Evolutionary conservation across 2,113 vertebrate species (phyloP).

Genomic region (Balaeniceps rex): DNA sequence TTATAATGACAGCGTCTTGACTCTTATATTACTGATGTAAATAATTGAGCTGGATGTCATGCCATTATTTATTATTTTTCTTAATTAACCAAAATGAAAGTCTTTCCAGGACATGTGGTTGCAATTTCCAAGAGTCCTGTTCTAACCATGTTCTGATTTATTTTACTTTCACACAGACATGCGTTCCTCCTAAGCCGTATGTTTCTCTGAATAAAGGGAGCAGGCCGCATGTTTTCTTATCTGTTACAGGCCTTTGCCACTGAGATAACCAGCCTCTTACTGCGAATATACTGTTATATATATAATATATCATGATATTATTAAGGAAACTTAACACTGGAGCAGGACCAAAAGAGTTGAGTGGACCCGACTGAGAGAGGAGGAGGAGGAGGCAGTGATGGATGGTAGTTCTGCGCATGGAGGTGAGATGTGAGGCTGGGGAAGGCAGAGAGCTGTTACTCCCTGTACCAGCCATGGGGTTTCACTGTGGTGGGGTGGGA

Average conservation of each 20-base stretch:
- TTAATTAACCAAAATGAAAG: neutral
- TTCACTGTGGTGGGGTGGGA: rapidly evolving
- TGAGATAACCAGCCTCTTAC: neutral
- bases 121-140: neutral
- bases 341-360: neutral
- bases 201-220: neutral
- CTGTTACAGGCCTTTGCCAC: neutral
- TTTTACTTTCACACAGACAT: neutral
- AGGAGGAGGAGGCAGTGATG: neutral
- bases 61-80: neutral
- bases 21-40: neutral
- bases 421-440: neutral
- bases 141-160: neutral
- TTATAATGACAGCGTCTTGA: neutral
- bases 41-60: neutral
- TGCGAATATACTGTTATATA: neutral
- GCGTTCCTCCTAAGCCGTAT: rapidly evolving
- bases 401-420: rapidly evolving
- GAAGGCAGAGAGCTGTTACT: neutral
- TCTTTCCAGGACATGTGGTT: neutral
- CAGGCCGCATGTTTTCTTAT: neutral
- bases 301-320: neutral
- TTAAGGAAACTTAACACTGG: neutral
- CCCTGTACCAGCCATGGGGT: neutral
- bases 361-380: neutral